A percentile compares a stretch with the other conserved stretches of the same genome.
phyloP scores from a whole-genome alignment of 2,888 invertebrate genomes.

The Eulithis testata region DNA sequence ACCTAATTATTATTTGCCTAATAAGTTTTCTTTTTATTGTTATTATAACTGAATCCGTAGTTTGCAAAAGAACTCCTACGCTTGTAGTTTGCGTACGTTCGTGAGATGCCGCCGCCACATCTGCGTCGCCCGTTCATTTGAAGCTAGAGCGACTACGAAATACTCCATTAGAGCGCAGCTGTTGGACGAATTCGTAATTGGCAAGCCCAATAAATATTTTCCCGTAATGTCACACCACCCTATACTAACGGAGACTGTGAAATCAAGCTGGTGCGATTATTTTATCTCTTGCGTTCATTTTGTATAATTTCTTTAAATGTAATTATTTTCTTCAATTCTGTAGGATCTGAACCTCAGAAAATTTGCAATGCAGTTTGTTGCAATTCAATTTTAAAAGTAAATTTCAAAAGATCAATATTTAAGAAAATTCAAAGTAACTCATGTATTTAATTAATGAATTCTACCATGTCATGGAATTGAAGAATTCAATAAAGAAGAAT shows the following conservation, averaged over 20 bases:
- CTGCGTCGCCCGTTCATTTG: constrained; percentile 73
- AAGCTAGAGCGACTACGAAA: constrained; percentile 77
- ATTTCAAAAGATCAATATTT: too few species aligned
- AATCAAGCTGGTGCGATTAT: constrained; percentile 30
- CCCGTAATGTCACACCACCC: constrained; percentile 48
- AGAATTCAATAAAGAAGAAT: constrained; percentile 59
- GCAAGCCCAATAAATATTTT: constrained; percentile 67
- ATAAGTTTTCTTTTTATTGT: too few species aligned
- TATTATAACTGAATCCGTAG: too few species aligned
- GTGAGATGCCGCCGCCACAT: constrained; percentile 59
- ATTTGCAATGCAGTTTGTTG: too few species aligned
- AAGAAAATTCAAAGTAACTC: constrained; percentile 1
- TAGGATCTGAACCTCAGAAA: too few species aligned
- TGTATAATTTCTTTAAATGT: constrained; percentile 18
- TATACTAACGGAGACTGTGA: constrained; percentile 38
- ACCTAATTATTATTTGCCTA: too few species aligned
- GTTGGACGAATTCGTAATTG: constrained; percentile 72
- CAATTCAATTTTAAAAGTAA: too few species aligned
- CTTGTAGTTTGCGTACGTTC: constrained; percentile 20
- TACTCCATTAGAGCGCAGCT: constrained; percentile 76
- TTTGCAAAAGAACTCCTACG: neutral
- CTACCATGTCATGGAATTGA: constrained; percentile 45
- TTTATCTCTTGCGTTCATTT: constrained; percentile 20
- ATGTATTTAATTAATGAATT: constrained; percentile 37
- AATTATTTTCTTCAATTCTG: constrained; percentile 3